Base-by-base conservation (phyloP, 1,140 invertebrate genomes). In the Heliconius hewitsoni region DNA sequence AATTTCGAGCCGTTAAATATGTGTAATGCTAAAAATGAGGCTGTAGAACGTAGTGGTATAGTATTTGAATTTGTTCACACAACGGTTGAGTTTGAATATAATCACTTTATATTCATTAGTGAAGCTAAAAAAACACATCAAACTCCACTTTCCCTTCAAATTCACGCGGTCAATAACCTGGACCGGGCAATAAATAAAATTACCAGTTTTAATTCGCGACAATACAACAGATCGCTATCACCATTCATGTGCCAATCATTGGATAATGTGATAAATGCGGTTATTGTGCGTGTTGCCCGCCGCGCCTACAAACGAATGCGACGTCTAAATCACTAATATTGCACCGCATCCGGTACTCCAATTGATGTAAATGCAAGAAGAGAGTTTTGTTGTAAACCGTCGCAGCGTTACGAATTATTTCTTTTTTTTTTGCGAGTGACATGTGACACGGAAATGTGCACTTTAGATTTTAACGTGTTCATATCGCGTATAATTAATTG, bases 211-310 rank as follows among this genome's bases (percentile, higher is more conserved):
- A 57, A 27, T 27, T 57, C 8, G 55, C 19, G 1, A 57, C 55
- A 57, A 57, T 57, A 23, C 55, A 8, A 57, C 55, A 23, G 8
- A 57, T 57, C n/a, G 55, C 55, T 57, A 19, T 57, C n/a, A n/a
- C 55, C 55, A 57, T 57, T 57, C 55, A 57, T 57, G 55, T 57
- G 55, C 55, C 55, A 57, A 57, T 57, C 55, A 57, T 57, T 23
- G 55, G 19, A 57, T 57, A 27, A 57, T 57, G 18, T 23, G 55
- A 57, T 57, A 57, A 57, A 19, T 57, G 55, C 2, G 55, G 55
- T 57, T 57, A 57, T 57, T 57, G 55, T 57, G n/a, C 55, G 55
- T 57, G 8, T 18, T 8, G 42, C 42, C 42, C 42, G 42, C 13
- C 55, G 6, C n/a, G 8, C 55, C 18, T 23, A 1, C 9, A 57